Evolutionary conservation across 1,140 invertebrate species (phyloP), one percentile per base, ranked within the genome.

Genomic region (Wiebesia pumilae): DNA sequence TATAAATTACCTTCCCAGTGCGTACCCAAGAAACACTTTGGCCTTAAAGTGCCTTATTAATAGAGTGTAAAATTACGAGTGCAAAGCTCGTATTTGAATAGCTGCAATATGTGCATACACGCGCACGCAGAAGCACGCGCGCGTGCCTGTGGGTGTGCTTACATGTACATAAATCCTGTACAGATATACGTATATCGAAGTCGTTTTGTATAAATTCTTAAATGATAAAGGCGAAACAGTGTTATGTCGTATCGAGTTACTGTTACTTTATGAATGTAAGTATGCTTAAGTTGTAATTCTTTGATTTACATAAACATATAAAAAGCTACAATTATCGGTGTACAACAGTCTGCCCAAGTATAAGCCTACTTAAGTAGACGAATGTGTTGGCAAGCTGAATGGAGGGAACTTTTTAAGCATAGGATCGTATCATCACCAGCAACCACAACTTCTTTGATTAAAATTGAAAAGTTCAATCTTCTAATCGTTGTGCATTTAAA

Each of bases 11-110:
- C 51, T 77, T 51, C 51, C 75, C 75, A 77, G 51, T 47, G 47
- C 75, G 27, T 73, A 51, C 75, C 19, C 30, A 33, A 33, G 40
- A 73, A 73, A 73, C 24, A 75, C 69, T 73, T 47, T 73, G 82
- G 82, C 82, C 82, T 83, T 54, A 77, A 83, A 83, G 82, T 83
- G 82, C 82, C 82, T 83, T 83, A 83, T 77, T 51, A 47, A 77
- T 79, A 79, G 43, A 83, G 33, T 77, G 24, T 58, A 54, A 79
- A 27, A 21, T 80, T 33, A 30, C 33, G 80, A 83, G 33, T 38
- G 27, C 43, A 71, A 83, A 83, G 33, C 21, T 77, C 71, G 47
- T 54, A 14, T 65, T 40, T 43, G 1, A 33, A 35, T 83, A 54
- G 62, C 82, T 75, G 82, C 71, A 75, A 83, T 51, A 27, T 67